Conservation (phyloP, 1,140 invertebrate species). For the Lepidurus arcticus region DNA sequence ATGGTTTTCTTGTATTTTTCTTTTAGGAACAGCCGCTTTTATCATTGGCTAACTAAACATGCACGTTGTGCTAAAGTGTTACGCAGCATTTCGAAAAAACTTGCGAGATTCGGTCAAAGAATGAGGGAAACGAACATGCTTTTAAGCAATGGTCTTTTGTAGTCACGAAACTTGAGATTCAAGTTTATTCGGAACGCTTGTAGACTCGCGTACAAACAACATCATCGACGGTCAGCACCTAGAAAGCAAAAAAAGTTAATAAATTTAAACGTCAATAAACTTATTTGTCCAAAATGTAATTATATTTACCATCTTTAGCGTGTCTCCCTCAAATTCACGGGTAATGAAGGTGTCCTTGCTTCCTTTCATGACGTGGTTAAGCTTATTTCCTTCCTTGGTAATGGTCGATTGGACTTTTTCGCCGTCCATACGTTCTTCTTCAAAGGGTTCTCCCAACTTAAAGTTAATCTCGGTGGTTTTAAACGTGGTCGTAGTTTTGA, state of each 20-base stretch:
- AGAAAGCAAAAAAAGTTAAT: not conserved
- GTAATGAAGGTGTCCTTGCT: conserved; percentile 57
- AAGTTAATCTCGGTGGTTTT: conserved; percentile 50
- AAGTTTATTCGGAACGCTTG: conserved; percentile 24
- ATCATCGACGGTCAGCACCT: conserved; percentile 31
- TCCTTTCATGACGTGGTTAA: conserved; percentile 62
- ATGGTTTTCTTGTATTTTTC: not conserved
- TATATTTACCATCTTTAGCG: conserved; percentile 57
- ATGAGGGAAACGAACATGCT: not conserved
- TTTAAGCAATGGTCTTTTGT: not conserved
- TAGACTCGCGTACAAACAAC: conserved; percentile 34
- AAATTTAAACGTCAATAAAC: not conserved
- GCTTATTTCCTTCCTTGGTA: conserved; percentile 51
- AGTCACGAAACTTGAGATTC: not conserved
- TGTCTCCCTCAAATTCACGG: conserved; percentile 59
- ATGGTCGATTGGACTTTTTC: conserved; percentile 44
- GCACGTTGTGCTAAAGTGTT: not conserved
- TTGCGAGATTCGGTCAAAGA: not conserved
- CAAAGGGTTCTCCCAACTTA: conserved; percentile 48
- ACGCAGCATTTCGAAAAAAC: not conserved
- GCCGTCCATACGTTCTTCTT: conserved; percentile 51
- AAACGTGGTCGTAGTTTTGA: conserved; percentile 51
- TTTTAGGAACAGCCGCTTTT: not conserved
- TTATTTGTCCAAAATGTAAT: not conserved
- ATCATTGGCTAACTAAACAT: conserved; percentile 9